These are phyloP conservation scores for Cylindroiulus punctatus DNA, from an alignment of 2,888 invertebrate genomes.

Conservation along the genomic window DNA sequence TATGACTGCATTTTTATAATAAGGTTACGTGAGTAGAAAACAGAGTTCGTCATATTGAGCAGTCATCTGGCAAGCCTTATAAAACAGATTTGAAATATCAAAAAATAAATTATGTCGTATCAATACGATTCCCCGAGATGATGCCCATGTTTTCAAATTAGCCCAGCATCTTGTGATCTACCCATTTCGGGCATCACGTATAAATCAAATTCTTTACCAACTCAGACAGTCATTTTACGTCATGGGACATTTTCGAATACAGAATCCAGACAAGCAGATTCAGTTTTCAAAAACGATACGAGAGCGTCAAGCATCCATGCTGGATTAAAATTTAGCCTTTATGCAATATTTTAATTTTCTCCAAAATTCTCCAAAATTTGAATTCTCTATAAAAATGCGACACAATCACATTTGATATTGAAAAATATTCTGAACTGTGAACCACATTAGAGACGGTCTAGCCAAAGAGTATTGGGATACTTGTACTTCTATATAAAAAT, in stretches of 20 bases:
- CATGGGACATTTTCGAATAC: neutral
- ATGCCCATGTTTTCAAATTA: neutral
- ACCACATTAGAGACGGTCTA: no score
- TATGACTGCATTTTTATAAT: slow-evolving; percentile 14
- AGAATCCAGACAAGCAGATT: neutral
- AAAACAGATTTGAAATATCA: neutral
- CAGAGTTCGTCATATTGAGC: neutral
- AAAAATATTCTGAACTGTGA: no score
- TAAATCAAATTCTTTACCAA: neutral
- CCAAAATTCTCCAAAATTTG: no score
- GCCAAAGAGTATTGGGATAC: no score
- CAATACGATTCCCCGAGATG: neutral
- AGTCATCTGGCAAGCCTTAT: slow-evolving; percentile 17
- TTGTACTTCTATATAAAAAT: no score
- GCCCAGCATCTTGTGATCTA: neutral
- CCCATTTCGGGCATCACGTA: neutral
- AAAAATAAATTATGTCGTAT: slow-evolving; percentile 6
- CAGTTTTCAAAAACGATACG: neutral
- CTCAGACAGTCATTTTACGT: neutral
- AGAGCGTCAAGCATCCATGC: neutral
- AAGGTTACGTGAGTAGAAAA: slow-evolving; percentile 25
- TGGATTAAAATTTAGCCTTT: neutral
- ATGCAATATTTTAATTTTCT: neutral
- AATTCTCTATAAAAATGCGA: no score
- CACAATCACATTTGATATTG: no score